phyloP scores from a whole-genome alignment of 2,797 vertebrate genomes.

The Ciconia nigra region DNA sequence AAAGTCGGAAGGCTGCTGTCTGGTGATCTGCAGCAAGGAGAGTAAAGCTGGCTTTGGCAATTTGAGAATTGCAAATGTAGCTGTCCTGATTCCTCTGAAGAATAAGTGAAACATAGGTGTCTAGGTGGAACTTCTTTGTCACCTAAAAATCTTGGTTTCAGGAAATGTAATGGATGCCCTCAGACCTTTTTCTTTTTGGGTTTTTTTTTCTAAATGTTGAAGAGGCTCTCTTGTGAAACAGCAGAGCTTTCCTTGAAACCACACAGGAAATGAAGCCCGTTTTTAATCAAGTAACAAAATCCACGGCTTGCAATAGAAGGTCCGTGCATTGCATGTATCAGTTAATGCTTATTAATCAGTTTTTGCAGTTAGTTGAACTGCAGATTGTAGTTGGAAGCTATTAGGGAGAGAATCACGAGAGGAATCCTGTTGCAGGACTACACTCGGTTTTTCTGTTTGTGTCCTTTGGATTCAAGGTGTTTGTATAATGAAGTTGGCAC shows the following conservation, averaged over 20 bases:
- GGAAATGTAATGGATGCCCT: background rate
- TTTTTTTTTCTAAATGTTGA: background rate
- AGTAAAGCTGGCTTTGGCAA: background rate
- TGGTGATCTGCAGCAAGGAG: background rate
- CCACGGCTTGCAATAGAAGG: constrained; percentile 21
- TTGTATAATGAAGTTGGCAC: constrained; percentile 73
- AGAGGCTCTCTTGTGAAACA: background rate
- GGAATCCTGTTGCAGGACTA: background rate
- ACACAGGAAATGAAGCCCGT: background rate
- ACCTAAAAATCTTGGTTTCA: constrained; percentile 25
- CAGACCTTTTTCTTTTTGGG: background rate
- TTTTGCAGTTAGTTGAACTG: constrained; percentile 3
- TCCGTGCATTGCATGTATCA: background rate
- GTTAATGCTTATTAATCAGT: constrained; percentile 55
- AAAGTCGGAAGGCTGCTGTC: background rate
- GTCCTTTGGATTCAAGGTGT: constrained; percentile 71
- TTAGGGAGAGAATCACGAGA: background rate
- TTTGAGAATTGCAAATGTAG: constrained; percentile 4
- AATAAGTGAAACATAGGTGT: constrained; percentile 47
- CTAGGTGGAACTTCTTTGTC: constrained; percentile 22
- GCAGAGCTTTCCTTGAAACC: constrained; percentile 49
- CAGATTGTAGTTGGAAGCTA: constrained; percentile 26
- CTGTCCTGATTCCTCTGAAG: constrained; percentile 28
- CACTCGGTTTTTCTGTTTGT: background rate
- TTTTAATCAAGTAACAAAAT: constrained; percentile 62